Evolutionary conservation across 1,140 invertebrate genomes (phyloP), one percentile per base, ranked within the genome.

Genomic region (Sweltsa coloradensis): DNA sequence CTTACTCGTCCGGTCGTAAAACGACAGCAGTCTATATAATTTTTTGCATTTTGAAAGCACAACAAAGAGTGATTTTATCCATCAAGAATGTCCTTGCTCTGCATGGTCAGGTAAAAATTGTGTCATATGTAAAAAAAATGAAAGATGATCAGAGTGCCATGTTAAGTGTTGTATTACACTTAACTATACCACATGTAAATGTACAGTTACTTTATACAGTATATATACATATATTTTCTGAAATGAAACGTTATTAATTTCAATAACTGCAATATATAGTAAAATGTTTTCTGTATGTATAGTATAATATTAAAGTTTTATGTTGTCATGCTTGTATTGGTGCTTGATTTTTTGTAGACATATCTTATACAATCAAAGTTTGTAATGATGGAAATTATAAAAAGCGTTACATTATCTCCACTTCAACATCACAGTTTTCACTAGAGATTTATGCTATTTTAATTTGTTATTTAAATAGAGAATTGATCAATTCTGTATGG

Each of bases 201-300:
- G 42, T 44, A 44, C 22, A 44, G 42, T 44, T 22, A 31, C 19
- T 31, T 29, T 43, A 43, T 24, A 21, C 24, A 29, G 41, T 47
- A 47, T 47, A 41, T 47, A 41, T 23, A 36, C 34, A 47, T 47
- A 47, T 47, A 41, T 47, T 47, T 47, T 47, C 46, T 47, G 46
- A 47, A 39, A 47, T 27, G n/a, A 39, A 47, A 22, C 37, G 29
- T 13, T 41, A 41, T 47, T 47, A 47, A 41, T 47, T 47, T 47
- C 46, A 29, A 26, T 40, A 41, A 47, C 39, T 47, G 37, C 46
- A 47, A 26, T 47, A 47, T 47, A 26, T 36, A 41, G 40, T 47
- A 19, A 37, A 37, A 37, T 37, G 36, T 45, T n/a, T n/a, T n/a
- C n/a, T 47, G 36, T 29, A 41, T 47, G 46, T 47, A 47, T 23